A percentile compares a stretch with the other conserved stretches of the same genome.
Evolutionary conservation across 2,888 invertebrate genomes (phyloP).

Genomic region (Polia nebulosa): DNA sequence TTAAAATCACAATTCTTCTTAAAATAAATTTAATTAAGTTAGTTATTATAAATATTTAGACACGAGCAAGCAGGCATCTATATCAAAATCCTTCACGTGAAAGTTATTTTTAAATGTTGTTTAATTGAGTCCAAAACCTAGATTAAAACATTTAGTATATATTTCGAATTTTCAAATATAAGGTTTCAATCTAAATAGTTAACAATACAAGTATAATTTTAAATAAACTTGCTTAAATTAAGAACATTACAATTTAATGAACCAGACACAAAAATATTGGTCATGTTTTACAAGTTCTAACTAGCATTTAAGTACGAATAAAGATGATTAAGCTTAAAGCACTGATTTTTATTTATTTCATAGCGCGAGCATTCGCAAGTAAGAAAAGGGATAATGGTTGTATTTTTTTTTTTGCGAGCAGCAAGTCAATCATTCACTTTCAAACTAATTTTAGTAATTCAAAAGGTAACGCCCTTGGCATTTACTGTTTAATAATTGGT

Average conservation of each 20-base stretch:
- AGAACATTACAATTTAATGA: not conserved
- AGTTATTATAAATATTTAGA: slow-evolving; percentile 25
- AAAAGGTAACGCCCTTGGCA: not conserved
- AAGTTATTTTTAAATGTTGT: not conserved
- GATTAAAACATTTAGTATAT: slow-evolving; percentile 1
- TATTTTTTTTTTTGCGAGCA: not conserved
- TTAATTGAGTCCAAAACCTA: not conserved
- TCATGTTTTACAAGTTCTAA: not conserved
- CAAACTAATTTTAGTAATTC: not conserved
- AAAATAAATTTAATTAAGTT: slow-evolving; percentile 45
- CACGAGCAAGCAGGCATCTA: not conserved
- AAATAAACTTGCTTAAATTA: not conserved
- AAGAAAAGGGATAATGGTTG: not conserved
- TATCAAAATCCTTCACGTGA: not conserved
- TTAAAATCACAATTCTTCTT: slow-evolving; percentile 59
- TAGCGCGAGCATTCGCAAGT: not conserved
- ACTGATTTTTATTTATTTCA: not conserved
- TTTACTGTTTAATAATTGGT: not conserved
- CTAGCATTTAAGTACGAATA: slow-evolving; percentile 33
- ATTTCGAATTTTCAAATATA: not conserved
- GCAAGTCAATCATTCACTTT: not conserved
- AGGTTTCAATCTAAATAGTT: not conserved
- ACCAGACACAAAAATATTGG: not conserved
- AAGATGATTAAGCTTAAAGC: slow-evolving; percentile 5
- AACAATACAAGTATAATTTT: not conserved